Conservation (phyloP, 2,797 vertebrate species). For the Delichon dasypus region DNA sequence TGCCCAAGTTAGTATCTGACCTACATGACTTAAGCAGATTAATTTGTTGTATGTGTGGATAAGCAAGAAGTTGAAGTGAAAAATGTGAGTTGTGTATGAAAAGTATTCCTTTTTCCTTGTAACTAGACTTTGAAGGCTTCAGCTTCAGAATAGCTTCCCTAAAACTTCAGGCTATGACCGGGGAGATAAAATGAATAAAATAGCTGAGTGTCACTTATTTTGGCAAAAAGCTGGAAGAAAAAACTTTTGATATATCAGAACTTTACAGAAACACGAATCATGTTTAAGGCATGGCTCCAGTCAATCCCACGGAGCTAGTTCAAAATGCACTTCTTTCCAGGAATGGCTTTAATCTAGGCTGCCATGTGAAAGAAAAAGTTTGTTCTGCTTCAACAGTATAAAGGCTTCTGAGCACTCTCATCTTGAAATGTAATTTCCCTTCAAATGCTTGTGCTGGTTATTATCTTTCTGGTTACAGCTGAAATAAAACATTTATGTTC, state of each 20-base stretch:
- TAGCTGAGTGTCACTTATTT: not conserved
- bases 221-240: not conserved
- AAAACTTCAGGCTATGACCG: not conserved
- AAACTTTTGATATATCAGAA: not conserved
- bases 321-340: not conserved
- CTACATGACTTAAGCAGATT: not conserved
- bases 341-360: not conserved
- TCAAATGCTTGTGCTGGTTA: not conserved
- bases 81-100: not conserved
- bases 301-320: not conserved
- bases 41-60: not conserved
- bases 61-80: not conserved
- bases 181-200: not conserved
- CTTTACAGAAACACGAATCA: not conserved
- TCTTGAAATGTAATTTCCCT: not conserved
- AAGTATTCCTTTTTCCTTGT: not conserved
- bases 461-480: not conserved
- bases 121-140: not conserved
- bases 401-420: not conserved
- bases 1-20: not conserved
- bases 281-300: not conserved
- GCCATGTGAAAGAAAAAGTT: not conserved
- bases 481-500: not conserved
- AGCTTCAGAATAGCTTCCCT: not conserved
- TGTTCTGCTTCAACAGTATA: not conserved